Percentiles rank a stretch among this genome's conserved stretches.
Conservation (phyloP, 2,113 vertebrate species). For the Dasypus novemcinctus region DNA sequence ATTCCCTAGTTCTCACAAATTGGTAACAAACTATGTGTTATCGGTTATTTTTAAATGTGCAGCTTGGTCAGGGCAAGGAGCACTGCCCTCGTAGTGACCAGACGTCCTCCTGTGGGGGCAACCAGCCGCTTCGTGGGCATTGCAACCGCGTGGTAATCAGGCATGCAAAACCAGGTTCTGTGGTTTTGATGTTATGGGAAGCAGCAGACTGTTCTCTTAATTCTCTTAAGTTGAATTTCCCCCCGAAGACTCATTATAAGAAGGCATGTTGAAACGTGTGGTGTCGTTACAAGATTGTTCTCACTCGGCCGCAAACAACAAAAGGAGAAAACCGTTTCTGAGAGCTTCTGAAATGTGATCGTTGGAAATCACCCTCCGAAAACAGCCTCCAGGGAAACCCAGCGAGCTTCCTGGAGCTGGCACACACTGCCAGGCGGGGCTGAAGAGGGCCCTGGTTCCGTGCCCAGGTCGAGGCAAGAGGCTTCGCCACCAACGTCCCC, state of each 20-base stretch:
- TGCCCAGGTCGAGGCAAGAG: not conserved
- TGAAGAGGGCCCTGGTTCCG: not conserved
- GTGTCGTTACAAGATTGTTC: slow-evolving; percentile 53
- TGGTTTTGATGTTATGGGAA: slow-evolving; percentile 31
- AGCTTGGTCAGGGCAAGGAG: not conserved
- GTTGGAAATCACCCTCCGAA: slow-evolving; percentile 46
- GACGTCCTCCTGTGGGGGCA: not conserved
- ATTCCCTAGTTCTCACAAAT: slow-evolving; percentile 18
- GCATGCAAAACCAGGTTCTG: not conserved
- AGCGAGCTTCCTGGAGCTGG: not conserved
- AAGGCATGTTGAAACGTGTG: slow-evolving; percentile 39
- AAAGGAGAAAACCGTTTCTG: slow-evolving; percentile 30
- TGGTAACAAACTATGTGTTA: not conserved
- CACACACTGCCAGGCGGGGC: not conserved
- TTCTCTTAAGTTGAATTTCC: slow-evolving; percentile 58
- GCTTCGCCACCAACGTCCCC: slow-evolving; percentile 39
- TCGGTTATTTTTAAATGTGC: not conserved
- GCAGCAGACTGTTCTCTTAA: slow-evolving; percentile 60
- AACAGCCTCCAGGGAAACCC: slow-evolving; percentile 12
- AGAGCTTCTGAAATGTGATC: slow-evolving; percentile 31
- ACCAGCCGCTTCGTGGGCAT: not conserved
- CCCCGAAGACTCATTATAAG: slow-evolving; percentile 67
- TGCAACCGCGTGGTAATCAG: not conserved
- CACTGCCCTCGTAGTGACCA: not conserved
- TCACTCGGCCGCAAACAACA: slow-evolving; percentile 42